These are phyloP conservation scores for Beaufortia kweichowensis DNA, from an alignment of 2,113 vertebrate species.

Conservation along the genomic window DNA sequence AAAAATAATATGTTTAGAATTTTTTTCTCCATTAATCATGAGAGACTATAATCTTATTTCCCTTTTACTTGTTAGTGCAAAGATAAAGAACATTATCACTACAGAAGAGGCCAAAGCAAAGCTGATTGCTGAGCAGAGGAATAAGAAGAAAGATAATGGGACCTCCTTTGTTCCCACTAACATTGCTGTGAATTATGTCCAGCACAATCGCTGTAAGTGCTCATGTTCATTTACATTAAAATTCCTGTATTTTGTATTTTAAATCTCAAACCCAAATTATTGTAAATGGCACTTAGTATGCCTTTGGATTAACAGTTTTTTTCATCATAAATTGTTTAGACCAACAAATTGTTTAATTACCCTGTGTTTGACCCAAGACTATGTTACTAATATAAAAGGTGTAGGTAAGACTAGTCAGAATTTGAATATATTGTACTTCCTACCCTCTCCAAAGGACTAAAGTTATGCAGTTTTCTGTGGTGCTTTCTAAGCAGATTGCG, in stretches of 20 bases:
- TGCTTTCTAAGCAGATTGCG: too few species aligned
- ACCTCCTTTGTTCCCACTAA: constrained; percentile 98
- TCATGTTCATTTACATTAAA: neutral
- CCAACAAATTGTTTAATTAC: too few species aligned
- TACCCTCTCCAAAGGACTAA: too few species aligned
- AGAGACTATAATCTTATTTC: neutral
- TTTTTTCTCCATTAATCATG: neutral
- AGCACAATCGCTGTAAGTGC: constrained; percentile 95
- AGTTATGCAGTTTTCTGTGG: too few species aligned
- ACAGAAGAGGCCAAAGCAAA: constrained; percentile 97
- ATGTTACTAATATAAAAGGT: too few species aligned
- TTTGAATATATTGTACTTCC: too few species aligned
- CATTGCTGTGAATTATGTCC: constrained; percentile 97
- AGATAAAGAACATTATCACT: constrained; percentile 96
- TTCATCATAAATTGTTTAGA: too few species aligned
- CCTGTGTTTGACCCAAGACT: too few species aligned
- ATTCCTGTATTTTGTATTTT: neutral
- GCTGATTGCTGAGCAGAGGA: constrained; percentile 91
- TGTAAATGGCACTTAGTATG: too few species aligned
- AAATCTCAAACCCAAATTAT: neutral
- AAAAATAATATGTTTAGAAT: neutral
- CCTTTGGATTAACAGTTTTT: too few species aligned
- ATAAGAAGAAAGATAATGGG: constrained; percentile 93
- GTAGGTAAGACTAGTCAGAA: too few species aligned
- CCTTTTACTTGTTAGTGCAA: constrained; percentile 76